Conservation (phyloP, 2,888 invertebrate genomes). For the Argyresthia albistria region DNA sequence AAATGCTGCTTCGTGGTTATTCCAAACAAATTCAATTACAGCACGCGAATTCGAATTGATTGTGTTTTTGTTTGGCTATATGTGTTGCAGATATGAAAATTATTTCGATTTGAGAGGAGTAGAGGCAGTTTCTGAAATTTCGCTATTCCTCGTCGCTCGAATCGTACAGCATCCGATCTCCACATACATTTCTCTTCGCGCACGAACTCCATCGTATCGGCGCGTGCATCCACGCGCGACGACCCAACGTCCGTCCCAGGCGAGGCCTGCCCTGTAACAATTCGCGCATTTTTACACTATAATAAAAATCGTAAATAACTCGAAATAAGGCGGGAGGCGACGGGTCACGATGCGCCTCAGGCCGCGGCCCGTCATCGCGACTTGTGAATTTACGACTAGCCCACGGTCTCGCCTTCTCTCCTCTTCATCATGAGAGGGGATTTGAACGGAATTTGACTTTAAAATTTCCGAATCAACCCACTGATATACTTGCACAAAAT, state of each 20-base stretch:
- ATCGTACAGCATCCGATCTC: neutral
- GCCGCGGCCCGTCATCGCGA: conserved; percentile 52
- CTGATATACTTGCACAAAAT: neutral
- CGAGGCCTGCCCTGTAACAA: conserved; percentile 45
- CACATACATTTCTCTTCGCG: conserved; percentile 14
- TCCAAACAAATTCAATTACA: too few species aligned
- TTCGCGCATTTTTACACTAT: conserved; percentile 63
- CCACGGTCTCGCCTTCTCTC: conserved; percentile 30
- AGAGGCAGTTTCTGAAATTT: neutral
- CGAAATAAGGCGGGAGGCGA: conserved; percentile 47
- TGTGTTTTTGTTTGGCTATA: too few species aligned
- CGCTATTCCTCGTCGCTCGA: neutral
- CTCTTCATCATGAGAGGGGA: conserved; percentile 31
- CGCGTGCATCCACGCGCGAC: conserved; percentile 61
- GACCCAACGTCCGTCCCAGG: conserved; percentile 17
- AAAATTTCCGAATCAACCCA: conserved; percentile 10
- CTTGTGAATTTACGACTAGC: conserved; percentile 53
- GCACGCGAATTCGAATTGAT: too few species aligned
- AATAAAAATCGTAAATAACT: conserved; percentile 66
- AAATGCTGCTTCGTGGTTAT: too few species aligned
- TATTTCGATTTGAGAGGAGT: too few species aligned
- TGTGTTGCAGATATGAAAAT: too few species aligned
- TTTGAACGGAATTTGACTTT: conserved; percentile 24
- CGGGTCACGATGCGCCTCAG: conserved; percentile 61
- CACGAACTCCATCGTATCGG: conserved; percentile 51